Base-by-base conservation (phyloP, 2,888 invertebrate genomes). In the Dryadula phaetusa region DNA sequence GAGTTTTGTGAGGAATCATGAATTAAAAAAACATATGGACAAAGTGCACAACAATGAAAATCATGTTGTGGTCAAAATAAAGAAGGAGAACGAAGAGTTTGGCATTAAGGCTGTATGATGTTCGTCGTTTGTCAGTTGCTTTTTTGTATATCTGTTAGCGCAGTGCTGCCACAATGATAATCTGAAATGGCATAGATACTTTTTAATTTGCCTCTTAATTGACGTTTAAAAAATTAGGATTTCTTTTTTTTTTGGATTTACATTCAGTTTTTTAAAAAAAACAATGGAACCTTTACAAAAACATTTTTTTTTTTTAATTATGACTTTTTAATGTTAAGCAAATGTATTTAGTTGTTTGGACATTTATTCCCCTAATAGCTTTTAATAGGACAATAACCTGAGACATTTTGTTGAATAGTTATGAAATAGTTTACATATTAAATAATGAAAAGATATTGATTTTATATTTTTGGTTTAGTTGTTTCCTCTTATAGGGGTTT, bases 1-100 rank as follows among this genome's bases (percentile, higher is more conserved):
- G 0, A 82, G 66, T 22, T 92, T 90, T 67, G 88, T 87, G 0
- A 73, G 91, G 16, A 76, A 78, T 25, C 80, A 81, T 52, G 91
- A 92, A 40, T 67, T 90, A 5, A 83, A 79, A 46, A 87, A 82
- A 61, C 92, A 92, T 62, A 74, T 82, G 22, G 81, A 82, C 1
- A 88, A 82, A 40, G 79, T 77, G 0, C 91, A 90, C 67, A 76
- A 67, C n/a, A 8, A 67, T 6, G 58, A 69, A 12, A 42, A 52
- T 22, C 46, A 32, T 40, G 22, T 37, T 20, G 10, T 61, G n/a
- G 63, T 63, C 0, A 68, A 68, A 63, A 16, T 70, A 18, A 63
- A 66, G 25, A 64, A 60, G 4, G 60, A 64, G 1, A 56, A 52
- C 8, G 14, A 60, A 22, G 8, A 10, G 40, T 58, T 42, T 20